A percentile compares a stretch with the other conserved stretches of the same genome.
phyloP scores from a whole-genome alignment of 2,113 vertebrate genomes.

The Ctenodactylus gundi region DNA sequence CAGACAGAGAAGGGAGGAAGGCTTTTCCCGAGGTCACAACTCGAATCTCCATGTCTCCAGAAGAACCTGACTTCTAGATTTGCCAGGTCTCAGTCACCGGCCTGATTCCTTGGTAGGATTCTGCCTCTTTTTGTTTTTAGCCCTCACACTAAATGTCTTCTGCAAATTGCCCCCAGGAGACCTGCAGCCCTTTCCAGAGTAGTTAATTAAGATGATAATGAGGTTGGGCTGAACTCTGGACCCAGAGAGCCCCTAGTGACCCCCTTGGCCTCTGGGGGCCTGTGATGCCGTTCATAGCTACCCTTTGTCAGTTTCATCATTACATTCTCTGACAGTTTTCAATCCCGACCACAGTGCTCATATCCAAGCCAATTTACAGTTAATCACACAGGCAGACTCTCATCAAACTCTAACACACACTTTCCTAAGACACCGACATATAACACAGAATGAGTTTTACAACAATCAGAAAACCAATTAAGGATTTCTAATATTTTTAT shows the following conservation, averaged over 20 bases:
- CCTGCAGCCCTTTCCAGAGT: background rate
- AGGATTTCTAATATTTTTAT: constrained; percentile 51
- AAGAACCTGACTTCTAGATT: background rate
- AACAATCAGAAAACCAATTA: constrained; percentile 56
- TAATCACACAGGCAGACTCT: constrained; percentile 24
- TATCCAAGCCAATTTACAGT: constrained; percentile 51
- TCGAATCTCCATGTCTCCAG: background rate
- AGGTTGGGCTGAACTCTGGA: constrained; percentile 45
- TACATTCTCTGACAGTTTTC: constrained; percentile 49
- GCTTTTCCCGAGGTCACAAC: background rate
- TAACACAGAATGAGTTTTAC: constrained; percentile 27
- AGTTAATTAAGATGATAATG: constrained; percentile 60
- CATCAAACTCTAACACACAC: constrained; percentile 42
- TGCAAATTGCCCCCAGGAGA: constrained; percentile 12
- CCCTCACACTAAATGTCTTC: background rate
- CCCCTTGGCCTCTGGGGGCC: background rate
- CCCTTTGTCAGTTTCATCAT: background rate
- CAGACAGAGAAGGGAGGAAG: background rate
- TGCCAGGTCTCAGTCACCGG: background rate
- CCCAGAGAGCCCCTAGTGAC: background rate
- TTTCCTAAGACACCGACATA: constrained; percentile 49
- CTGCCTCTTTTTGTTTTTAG: constrained; percentile 29
- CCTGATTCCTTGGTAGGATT: background rate
- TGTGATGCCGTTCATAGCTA: background rate
- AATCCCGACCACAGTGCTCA: constrained; percentile 29